Evolutionary conservation across 1,140 invertebrate species (phyloP).

Genomic region (Bombus pascuorum): DNA sequence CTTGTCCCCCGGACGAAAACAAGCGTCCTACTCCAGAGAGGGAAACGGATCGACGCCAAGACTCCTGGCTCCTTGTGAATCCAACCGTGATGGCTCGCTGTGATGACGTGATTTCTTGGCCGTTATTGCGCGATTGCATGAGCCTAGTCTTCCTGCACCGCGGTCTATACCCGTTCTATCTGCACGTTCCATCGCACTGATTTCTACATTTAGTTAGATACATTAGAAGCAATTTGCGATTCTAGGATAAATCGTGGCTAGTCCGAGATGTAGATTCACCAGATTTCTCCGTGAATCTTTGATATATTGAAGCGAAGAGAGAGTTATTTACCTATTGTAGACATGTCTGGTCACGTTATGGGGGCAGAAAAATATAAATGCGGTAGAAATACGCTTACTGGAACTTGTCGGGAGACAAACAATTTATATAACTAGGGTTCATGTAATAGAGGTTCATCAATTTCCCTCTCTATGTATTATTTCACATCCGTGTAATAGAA

Average conservation of each 20-base stretch:
- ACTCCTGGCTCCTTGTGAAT: conserved; percentile 33
- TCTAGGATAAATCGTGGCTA: background rate
- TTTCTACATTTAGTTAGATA: background rate
- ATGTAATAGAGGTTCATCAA: background rate
- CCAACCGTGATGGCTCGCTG: conserved; percentile 4
- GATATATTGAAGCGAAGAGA: too few relatives aligned
- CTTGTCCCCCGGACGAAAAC: conserved; percentile 48
- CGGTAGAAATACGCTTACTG: too few relatives aligned
- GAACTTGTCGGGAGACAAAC: too few relatives aligned
- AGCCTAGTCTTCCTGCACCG: background rate
- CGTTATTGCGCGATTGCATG: conserved; percentile 13
- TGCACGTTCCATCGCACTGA: background rate
- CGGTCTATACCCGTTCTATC: background rate
- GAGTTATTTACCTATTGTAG: too few relatives aligned
- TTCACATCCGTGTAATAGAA: background rate
- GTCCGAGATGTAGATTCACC: background rate
- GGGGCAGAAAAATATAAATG: too few relatives aligned
- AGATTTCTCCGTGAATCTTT: background rate
- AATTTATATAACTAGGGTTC: too few relatives aligned
- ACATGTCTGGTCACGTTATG: too few relatives aligned
- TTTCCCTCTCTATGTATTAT: background rate
- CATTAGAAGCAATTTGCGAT: background rate
- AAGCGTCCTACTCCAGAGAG: conserved; percentile 32
- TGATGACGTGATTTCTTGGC: conserved; percentile 28
- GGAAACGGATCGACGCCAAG: conserved; percentile 28